Conservation (phyloP, 2,797 vertebrate species). For the Xenops minutus region DNA sequence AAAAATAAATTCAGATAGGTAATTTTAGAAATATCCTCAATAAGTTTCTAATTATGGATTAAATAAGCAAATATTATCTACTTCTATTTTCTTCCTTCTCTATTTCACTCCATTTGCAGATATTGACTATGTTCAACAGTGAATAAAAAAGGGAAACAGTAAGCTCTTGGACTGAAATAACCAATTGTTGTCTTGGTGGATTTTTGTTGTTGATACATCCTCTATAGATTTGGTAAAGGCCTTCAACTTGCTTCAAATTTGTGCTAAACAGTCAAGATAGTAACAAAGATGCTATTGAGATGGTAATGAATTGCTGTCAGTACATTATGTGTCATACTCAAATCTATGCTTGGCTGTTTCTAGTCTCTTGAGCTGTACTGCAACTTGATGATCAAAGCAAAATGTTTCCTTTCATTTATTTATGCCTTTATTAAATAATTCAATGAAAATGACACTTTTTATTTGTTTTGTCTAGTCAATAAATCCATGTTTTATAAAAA, state of each 20-base stretch:
- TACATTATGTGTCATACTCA: neutral
- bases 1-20: neutral
- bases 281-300: neutral
- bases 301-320: neutral
- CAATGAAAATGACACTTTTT: neutral
- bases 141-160: neutral
- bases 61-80: neutral
- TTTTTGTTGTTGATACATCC: neutral
- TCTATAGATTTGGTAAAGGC: neutral
- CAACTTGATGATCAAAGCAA: neutral
- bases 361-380: neutral
- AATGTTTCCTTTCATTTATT: constrained; percentile 18
- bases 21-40: neutral
- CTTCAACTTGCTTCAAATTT: neutral
- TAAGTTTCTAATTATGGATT: neutral
- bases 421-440: constrained; percentile 12
- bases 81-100: neutral
- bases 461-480: neutral
- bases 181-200: neutral
- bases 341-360: neutral
- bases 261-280: neutral
- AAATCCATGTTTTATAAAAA: neutral
- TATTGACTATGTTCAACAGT: neutral
- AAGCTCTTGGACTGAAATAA: neutral
- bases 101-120: neutral